Conservation (phyloP, 2,888 invertebrate species). For the Drosophila rellima region DNA sequence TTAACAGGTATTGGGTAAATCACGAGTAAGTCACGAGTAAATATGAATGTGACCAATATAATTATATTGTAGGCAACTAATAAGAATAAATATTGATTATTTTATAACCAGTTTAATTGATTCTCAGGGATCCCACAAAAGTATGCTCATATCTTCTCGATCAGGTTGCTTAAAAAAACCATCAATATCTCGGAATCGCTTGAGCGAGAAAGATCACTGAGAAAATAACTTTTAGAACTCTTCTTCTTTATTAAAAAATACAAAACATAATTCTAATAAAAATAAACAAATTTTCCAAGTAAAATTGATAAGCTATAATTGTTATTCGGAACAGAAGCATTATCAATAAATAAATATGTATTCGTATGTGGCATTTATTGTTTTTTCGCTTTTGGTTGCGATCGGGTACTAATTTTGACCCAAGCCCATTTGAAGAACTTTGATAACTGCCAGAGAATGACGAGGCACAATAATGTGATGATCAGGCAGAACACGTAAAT, state of each 20-base stretch:
- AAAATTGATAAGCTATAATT: not conserved
- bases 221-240: not conserved
- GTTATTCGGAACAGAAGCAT: not conserved
- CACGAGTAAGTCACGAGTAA: not conserved
- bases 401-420: not conserved
- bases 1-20: not conserved
- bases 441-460: constrained; percentile 27
- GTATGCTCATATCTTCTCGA: not conserved
- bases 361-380: constrained; percentile 39
- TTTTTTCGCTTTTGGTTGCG: constrained; percentile 44
- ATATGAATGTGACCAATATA: not conserved
- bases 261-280: not conserved
- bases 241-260: not conserved
- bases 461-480: constrained; percentile 30
- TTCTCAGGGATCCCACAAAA: not conserved
- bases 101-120: not conserved
- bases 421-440: constrained; percentile 21
- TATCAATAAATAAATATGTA: constrained; percentile 1
- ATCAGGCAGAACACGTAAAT: constrained; percentile 75
- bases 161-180: not conserved
- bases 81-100: too few species aligned
- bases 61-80: too few species aligned
- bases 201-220: not conserved
- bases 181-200: not conserved
- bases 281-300: not conserved